These are phyloP conservation scores for Tretioscincus oriximinensis DNA, from an alignment of 2,113 vertebrate species.

Conservation along the genomic window DNA sequence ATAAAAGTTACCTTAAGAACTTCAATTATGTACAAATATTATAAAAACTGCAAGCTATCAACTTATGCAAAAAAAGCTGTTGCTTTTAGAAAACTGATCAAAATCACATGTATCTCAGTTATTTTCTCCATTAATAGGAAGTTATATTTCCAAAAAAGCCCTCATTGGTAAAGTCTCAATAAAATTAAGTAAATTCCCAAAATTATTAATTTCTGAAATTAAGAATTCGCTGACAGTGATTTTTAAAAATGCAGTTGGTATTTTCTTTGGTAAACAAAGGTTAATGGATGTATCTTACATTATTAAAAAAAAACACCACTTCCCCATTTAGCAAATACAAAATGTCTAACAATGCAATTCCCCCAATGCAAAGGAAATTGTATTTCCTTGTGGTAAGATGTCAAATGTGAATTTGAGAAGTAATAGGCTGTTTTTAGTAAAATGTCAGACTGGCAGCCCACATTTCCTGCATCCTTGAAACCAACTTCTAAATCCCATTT, in stretches of 20 bases:
- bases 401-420: conserved; percentile 63
- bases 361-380: conserved; percentile 58
- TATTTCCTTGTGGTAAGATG: conserved; percentile 73
- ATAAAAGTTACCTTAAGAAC: conserved; percentile 79
- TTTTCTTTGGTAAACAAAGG: conserved; percentile 81
- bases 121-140: conserved; percentile 71
- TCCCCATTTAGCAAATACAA: conserved; percentile 55
- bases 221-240: conserved; percentile 69
- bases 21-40: conserved; percentile 84
- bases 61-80: conserved; percentile 72
- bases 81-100: conserved; percentile 56
- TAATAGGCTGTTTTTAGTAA: conserved; percentile 33
- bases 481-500: not conserved
- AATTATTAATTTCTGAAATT: conserved; percentile 55
- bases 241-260: conserved; percentile 72
- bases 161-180: conserved; percentile 66
- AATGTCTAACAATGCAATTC: conserved; percentile 55
- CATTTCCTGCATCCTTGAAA: not conserved
- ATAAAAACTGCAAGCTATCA: conserved; percentile 79
- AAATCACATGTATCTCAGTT: conserved; percentile 60
- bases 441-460: conserved; percentile 18
- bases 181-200: conserved; percentile 62
- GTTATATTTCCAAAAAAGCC: conserved; percentile 47
- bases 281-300: conserved; percentile 69
- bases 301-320: conserved; percentile 39